Evolutionary conservation across 2,113 vertebrate species (phyloP).

Genomic region (Papio anubis): DNA sequence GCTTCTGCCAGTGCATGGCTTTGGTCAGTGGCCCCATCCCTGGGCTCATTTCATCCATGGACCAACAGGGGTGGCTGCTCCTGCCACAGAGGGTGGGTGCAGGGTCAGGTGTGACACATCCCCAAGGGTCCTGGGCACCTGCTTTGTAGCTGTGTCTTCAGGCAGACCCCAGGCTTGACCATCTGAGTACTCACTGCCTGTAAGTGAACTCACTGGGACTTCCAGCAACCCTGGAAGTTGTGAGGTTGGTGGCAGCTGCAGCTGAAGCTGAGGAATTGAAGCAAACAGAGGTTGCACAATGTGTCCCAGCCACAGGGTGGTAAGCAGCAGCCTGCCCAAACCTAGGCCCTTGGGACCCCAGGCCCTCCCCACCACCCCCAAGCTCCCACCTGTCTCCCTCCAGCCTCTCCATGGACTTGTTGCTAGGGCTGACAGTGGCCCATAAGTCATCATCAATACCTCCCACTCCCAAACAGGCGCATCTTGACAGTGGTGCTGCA

Average conservation of each 20-base stretch:
- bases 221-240: not conserved
- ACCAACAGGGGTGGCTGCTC: not conserved
- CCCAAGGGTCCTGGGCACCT: not conserved
- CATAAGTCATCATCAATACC: not conserved
- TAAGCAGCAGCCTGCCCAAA: not conserved
- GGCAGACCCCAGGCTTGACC: not conserved
- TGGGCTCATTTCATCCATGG: not conserved
- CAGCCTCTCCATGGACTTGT: too few species aligned
- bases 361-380: too few species aligned
- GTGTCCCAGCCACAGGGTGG: not conserved
- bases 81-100: not conserved
- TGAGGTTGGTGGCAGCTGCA: not conserved
- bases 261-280: not conserved
- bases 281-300: not conserved
- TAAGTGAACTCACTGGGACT: not conserved
- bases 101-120: not conserved
- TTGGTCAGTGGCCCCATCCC: accelerated
- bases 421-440: not conserved
- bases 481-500: not conserved
- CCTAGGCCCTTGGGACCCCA: too few species aligned
- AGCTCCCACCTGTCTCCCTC: too few species aligned
- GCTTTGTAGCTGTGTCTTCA: not conserved
- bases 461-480: not conserved
- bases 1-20: not conserved
- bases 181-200: accelerated